A percentile compares a stretch with the other conserved stretches of the same genome.
These are phyloP conservation scores for Alcis repandata DNA, from an alignment of 2,888 invertebrate species.

Conservation along the genomic window DNA sequence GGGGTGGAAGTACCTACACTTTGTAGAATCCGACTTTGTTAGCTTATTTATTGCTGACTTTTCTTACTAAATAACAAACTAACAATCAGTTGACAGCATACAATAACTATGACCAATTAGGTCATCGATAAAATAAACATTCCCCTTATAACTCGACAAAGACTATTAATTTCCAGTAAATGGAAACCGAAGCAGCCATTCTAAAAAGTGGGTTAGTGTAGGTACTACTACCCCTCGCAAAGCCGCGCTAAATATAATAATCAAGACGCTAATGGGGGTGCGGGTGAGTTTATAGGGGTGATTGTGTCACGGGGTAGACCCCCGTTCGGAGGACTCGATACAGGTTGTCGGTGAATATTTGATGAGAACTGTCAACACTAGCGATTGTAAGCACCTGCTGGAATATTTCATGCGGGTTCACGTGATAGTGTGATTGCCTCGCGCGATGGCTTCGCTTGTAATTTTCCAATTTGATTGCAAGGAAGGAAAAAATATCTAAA, in stretches of 20 bases:
- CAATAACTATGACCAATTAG: neutral
- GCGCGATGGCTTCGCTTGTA: neutral
- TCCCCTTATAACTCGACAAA: neutral
- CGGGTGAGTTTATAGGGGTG: conserved; percentile 24
- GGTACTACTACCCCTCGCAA: conserved; percentile 35
- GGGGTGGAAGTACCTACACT: too few relatives aligned
- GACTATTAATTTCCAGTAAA: conserved; percentile 12
- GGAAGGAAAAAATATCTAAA: too few relatives aligned
- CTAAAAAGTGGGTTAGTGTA: conserved; percentile 32
- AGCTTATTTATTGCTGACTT: too few relatives aligned
- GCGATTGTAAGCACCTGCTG: neutral
- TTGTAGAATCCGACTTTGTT: too few relatives aligned
- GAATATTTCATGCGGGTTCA: neutral
- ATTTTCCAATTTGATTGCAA: too few relatives aligned
- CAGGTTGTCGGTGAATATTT: conserved; percentile 37
- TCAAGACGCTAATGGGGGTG: conserved; percentile 30
- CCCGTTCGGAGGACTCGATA: conserved; percentile 20
- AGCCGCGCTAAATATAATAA: conserved; percentile 37
- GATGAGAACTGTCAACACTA: conserved; percentile 31
- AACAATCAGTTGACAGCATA: too few relatives aligned
- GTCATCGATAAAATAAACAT: neutral
- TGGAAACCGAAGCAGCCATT: conserved; percentile 17
- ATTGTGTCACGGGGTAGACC: conserved; percentile 21
- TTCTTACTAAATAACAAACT: too few relatives aligned
- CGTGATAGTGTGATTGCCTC: neutral